Base-by-base conservation (phyloP, 1,140 invertebrate genomes). In the Eupristina koningsbergeri region DNA sequence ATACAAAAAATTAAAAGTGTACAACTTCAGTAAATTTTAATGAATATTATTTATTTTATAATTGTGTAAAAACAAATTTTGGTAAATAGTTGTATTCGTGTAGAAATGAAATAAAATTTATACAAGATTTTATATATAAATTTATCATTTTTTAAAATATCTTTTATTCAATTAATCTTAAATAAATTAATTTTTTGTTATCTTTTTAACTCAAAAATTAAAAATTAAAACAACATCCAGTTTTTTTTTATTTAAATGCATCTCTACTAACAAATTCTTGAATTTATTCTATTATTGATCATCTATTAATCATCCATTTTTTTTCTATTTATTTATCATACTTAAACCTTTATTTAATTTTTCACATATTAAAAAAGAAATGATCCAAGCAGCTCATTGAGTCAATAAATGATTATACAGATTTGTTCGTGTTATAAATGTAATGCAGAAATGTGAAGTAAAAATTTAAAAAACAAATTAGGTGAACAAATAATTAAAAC, bases 321-420 rank as follows among this genome's bases (percentile, higher is more conserved):
- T 0, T 1, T 22, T 6, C 3, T 19, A 67, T 67, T 67, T 67
- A 17, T 67, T 26, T 29, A 31, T 64, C 22, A 78, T 47, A 29
- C 13, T 64, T 64, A 45, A 45, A 31, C 74, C 45, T 45, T 78
- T 64, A 31, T 45, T 29, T 78, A 34, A 64, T 78, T 41, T 29
- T 45, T 64, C 0, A 3, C n/a, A 61, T 34, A 58, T 22, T 34
- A 50, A 31, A 34, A 75, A 31, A 31, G 29, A 53, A 19, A 31
- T 34, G 53, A 22, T 58, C 31, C 36, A 67, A 67, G 64, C 64
- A 67, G 31, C 64, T 0, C 36, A 67, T 31, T 58, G 8, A 75
- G 19, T 34, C 50, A n/a, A 67, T 36, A 6, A 61, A 36, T 39
- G 39, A n/a, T 7, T 61, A 61, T 77, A 34, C 36, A 36, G 29